Percentiles rank a stretch among this genome's conserved stretches.
Evolutionary conservation across 2,797 vertebrate species (phyloP).

Genomic region (Propithecus perrieri): DNA sequence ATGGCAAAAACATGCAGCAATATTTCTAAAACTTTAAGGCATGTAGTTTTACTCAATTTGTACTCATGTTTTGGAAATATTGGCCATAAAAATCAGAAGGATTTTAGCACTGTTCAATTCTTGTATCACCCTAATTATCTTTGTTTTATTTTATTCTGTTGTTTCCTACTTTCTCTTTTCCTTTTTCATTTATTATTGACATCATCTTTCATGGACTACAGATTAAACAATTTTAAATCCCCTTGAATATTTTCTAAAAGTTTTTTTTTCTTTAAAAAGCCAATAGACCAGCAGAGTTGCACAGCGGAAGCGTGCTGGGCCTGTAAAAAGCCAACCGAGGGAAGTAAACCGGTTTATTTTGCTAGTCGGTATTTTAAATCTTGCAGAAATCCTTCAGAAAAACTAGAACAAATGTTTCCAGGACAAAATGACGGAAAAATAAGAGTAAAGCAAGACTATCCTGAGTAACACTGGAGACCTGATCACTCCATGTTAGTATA

Average conservation of each 20-base stretch:
- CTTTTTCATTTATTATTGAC: neutral
- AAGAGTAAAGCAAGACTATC: neutral
- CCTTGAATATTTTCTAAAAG: conserved; percentile 19
- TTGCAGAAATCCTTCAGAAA: neutral
- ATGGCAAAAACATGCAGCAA: neutral
- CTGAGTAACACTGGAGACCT: neutral
- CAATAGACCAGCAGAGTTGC: neutral
- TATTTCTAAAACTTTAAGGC: neutral
- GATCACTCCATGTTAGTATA: neutral
- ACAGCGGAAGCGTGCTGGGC: no score
- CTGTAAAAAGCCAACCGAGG: neutral
- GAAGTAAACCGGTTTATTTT: neutral
- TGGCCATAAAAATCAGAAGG: neutral
- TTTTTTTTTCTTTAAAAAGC: neutral
- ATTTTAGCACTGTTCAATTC: neutral
- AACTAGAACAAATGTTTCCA: neutral
- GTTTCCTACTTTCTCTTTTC: neutral
- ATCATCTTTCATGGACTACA: neutral
- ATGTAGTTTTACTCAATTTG: neutral
- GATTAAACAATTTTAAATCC: neutral
- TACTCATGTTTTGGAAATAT: neutral
- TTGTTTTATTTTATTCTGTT: neutral
- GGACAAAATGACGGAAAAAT: neutral
- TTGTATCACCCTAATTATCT: neutral
- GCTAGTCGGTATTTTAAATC: conserved; percentile 5